phyloP scores from a whole-genome alignment of 1,140 invertebrate genomes.

The Laupala kohalensis region DNA sequence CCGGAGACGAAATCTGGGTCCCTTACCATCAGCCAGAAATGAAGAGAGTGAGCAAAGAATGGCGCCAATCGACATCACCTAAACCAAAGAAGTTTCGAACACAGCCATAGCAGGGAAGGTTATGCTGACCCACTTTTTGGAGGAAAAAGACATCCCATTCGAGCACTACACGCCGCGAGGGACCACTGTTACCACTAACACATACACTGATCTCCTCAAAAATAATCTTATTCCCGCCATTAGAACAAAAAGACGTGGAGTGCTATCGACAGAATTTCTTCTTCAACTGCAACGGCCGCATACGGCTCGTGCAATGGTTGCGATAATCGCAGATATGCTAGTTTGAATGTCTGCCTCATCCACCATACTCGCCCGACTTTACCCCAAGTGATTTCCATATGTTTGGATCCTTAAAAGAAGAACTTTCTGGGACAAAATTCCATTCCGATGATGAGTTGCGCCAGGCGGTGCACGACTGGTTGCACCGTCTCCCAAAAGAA shows the following conservation, averaged over 20 bases:
- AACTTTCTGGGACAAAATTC: neutral
- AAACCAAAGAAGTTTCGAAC: slow-evolving; percentile 8
- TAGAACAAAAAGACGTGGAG: neutral
- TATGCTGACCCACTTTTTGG: neutral
- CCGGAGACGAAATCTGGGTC: slow-evolving; percentile 7
- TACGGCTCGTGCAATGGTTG: slow-evolving; percentile 4
- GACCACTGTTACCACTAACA: slow-evolving; percentile 3
- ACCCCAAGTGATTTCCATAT: slow-evolving; percentile 1
- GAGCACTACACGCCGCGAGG: slow-evolving; percentile 3
- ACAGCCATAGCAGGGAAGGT: neutral
- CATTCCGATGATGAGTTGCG: slow-evolving; percentile 5
- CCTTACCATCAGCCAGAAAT: slow-evolving; percentile 3
- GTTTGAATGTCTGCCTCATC: slow-evolving; percentile 4
- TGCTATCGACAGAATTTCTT: neutral
- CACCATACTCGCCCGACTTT: slow-evolving; percentile 5
- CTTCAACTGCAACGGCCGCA: neutral
- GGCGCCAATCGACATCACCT: slow-evolving; percentile 1
- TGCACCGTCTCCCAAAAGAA: neutral
- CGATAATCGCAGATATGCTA: neutral
- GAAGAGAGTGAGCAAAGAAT: slow-evolving; percentile 9
- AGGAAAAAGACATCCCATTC: neutral
- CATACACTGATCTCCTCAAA: slow-evolving; percentile 4
- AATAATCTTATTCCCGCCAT: slow-evolving; percentile 7
- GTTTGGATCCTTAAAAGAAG: neutral
- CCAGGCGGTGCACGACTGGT: slow-evolving; percentile 7